phyloP scores from a whole-genome alignment of 2,797 vertebrate species.

The Crenuchus spilurus region DNA sequence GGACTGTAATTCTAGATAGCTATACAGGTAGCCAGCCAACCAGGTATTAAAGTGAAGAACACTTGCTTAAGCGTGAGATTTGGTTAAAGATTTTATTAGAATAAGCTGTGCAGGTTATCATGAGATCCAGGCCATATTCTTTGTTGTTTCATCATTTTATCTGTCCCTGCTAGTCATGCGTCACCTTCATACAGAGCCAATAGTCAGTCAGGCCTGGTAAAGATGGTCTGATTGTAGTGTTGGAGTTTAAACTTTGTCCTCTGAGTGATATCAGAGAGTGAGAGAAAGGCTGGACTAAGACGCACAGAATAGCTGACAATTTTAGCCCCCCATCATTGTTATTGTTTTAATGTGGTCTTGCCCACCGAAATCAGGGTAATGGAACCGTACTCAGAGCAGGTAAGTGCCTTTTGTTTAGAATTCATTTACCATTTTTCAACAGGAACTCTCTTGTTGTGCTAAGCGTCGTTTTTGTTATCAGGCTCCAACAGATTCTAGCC shows the following conservation, averaged over 20 bases:
- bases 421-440: not conserved
- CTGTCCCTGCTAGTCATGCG: constrained; percentile 58
- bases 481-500: not conserved
- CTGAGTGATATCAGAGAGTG: constrained; percentile 59
- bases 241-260: constrained; percentile 83
- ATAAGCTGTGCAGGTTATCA: not conserved
- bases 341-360: constrained; percentile 34
- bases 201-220: constrained; percentile 49
- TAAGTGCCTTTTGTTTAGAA: constrained; percentile 47
- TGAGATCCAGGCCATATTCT: not conserved
- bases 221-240: constrained; percentile 71
- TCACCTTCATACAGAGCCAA: constrained; percentile 62
- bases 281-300: constrained; percentile 48
- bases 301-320: constrained; percentile 25
- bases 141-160: constrained; percentile 40
- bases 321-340: constrained; percentile 44
- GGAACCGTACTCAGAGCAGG: constrained; percentile 69
- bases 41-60: too few species aligned
- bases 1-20: too few species aligned
- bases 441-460: not conserved
- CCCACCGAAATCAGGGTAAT: constrained; percentile 54
- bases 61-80: not conserved
- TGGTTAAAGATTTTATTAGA: not conserved
- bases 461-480: not conserved
- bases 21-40: too few species aligned